phyloP scores from a whole-genome alignment of 2,797 vertebrate genomes.

The Acanthopagrus latus region DNA sequence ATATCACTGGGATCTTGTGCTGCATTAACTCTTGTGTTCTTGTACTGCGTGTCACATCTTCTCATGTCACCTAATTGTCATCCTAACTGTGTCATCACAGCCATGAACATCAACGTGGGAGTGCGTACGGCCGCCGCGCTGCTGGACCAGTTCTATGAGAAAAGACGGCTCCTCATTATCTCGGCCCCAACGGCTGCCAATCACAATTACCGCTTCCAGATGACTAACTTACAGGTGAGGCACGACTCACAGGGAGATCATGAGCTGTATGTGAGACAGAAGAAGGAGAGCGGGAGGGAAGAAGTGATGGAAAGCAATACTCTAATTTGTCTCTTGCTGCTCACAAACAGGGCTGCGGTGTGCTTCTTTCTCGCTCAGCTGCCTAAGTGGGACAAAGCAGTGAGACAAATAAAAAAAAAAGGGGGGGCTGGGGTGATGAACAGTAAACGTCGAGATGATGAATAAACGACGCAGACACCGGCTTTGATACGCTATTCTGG shows the following conservation, averaged over 20 bases:
- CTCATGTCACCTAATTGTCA: slow-evolving; percentile 35
- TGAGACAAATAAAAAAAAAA: slow-evolving; percentile 28
- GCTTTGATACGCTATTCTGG: slow-evolving; percentile 61
- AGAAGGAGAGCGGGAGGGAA: background rate
- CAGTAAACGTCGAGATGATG: slow-evolving; percentile 52
- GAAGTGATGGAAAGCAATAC: background rate
- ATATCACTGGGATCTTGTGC: background rate
- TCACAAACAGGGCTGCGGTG: background rate
- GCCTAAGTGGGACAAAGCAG: slow-evolving; percentile 34
- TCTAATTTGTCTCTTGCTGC: slow-evolving; percentile 3
- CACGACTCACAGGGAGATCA: slow-evolving; percentile 18
- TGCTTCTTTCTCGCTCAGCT: slow-evolving; percentile 13
- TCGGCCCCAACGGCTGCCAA: slow-evolving; percentile 95
- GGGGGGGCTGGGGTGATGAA: slow-evolving; percentile 21
- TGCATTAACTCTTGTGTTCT: slow-evolving; percentile 12
- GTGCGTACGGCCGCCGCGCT: slow-evolving; percentile 93
- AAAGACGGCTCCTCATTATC: slow-evolving; percentile 94
- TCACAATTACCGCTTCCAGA: slow-evolving; percentile 95
- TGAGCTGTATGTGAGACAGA: slow-evolving; percentile 1
- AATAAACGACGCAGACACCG: slow-evolving; percentile 57
- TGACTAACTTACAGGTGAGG: slow-evolving; percentile 95
- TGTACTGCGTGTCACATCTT: slow-evolving; percentile 14
- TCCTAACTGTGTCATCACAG: slow-evolving; percentile 77
- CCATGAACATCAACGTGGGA: slow-evolving; percentile 96
- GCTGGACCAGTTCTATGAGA: slow-evolving; percentile 98